phyloP scores from a whole-genome alignment of 2,113 vertebrate species.

The Vulpes vulpes region DNA sequence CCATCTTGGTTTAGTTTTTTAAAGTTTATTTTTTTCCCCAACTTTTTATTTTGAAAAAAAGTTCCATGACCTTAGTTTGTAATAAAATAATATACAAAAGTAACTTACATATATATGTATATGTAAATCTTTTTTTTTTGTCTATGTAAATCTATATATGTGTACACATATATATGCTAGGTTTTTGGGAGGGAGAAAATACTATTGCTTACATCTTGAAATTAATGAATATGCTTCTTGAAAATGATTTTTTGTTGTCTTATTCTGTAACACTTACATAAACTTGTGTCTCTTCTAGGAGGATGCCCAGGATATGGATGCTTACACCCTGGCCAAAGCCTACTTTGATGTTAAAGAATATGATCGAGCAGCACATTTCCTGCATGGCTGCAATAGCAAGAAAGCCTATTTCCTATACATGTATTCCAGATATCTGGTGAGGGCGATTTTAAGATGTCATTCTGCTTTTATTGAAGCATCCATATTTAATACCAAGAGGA shows the following conservation, averaged over 20 bases:
- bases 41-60: not conserved
- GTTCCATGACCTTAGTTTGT: not conserved
- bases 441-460: slow-evolving; percentile 65
- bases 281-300: slow-evolving; percentile 88
- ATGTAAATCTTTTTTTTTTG: not conserved
- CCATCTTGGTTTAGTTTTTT: not conserved
- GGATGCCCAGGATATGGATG: slow-evolving; percentile 96
- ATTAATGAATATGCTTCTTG: slow-evolving; percentile 31
- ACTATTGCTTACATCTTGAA: slow-evolving; percentile 46
- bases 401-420: slow-evolving; percentile 99
- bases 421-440: slow-evolving; percentile 99
- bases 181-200: not conserved
- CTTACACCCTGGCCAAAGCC: slow-evolving; percentile 96
- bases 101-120: not conserved
- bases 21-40: not conserved
- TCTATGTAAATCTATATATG: not conserved
- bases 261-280: not conserved
- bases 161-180: not conserved
- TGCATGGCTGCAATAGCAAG: slow-evolving; percentile 96
- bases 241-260: not conserved
- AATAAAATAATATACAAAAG: slow-evolving; percentile 12
- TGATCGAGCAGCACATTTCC: slow-evolving; percentile 97
- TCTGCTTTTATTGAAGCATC: slow-evolving; percentile 28
- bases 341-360: slow-evolving; percentile 99
- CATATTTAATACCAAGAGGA: slow-evolving; percentile 22